phyloP scores from a whole-genome alignment of 2,888 invertebrate genomes.

The Torymus tubicola region DNA sequence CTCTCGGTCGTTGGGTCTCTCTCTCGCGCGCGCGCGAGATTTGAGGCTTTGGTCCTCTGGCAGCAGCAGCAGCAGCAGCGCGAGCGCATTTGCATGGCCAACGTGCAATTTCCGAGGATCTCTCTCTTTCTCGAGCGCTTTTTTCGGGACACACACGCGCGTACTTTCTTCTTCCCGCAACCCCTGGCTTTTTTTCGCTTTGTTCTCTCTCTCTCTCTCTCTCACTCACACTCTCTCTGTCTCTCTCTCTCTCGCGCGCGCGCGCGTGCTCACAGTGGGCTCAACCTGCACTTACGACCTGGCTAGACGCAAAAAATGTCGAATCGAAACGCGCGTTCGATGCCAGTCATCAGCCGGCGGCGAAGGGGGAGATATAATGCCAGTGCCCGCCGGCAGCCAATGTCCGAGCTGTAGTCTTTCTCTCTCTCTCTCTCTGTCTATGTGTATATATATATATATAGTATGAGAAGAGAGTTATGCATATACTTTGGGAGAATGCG shows the following conservation, averaged over 20 bases:
- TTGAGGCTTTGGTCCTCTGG: constrained; percentile 32
- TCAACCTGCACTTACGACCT: constrained; percentile 74
- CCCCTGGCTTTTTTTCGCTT: constrained; percentile 21
- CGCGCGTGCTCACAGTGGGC: background rate
- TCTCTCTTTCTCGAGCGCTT: constrained; percentile 52
- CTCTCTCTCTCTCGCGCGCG: constrained; percentile 40
- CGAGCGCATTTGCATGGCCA: constrained; percentile 70
- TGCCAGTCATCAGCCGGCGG: constrained; percentile 72
- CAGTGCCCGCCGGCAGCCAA: constrained; percentile 69
- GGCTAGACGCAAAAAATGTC: constrained; percentile 76
- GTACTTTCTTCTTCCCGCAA: constrained; percentile 34
- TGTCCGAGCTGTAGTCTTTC: background rate
- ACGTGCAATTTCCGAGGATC: constrained; percentile 70
- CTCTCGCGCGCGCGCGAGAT: constrained; percentile 37
- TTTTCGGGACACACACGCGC: background rate
- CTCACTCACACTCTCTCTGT: constrained; percentile 54
- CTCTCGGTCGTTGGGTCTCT: constrained; percentile 11
- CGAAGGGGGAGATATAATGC: constrained; percentile 66
- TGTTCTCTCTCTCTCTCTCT: constrained; percentile 32
- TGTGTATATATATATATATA: too few species aligned
- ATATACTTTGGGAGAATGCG: background rate
- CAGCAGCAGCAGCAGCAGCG: background rate
- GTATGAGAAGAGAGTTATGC: background rate
- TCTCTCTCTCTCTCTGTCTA: too few species aligned
- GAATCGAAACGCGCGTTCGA: constrained; percentile 70